These are phyloP conservation scores for Halesus radiatus DNA, from an alignment of 1,140 invertebrate genomes.

Conservation along the genomic window DNA sequence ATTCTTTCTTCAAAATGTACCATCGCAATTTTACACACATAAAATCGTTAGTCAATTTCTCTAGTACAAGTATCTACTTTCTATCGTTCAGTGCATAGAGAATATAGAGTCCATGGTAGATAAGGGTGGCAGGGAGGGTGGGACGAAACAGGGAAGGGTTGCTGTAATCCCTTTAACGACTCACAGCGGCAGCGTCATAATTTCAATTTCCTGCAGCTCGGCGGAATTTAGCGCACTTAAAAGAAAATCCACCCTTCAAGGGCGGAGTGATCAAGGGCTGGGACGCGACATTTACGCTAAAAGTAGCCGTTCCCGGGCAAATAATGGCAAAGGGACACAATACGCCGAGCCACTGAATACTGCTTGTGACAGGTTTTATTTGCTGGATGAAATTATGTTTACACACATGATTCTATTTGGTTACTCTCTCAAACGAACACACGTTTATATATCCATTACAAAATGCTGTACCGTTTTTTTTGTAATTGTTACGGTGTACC, in stretches of 20 bases:
- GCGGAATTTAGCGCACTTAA: constrained; percentile 35
- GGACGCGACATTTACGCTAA: neutral
- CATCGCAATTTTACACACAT: no score
- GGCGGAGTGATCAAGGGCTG: constrained; percentile 12
- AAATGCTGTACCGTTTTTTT: no score
- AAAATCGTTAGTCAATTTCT: no score
- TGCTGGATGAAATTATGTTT: neutral
- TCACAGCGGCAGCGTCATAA: constrained; percentile 28
- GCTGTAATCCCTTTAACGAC: constrained; percentile 35
- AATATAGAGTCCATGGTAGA: no score
- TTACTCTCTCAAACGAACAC: neutral
- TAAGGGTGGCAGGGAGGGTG: neutral
- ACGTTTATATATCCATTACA: no score
- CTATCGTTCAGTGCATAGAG: no score
- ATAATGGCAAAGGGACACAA: neutral
- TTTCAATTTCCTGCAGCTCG: constrained; percentile 41
- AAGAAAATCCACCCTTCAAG: constrained; percentile 38
- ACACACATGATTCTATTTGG: neutral
- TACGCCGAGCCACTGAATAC: neutral
- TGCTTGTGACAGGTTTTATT: constrained; percentile 25
- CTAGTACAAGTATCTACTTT: no score
- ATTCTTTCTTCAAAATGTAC: no score
- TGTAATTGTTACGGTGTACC: no score
- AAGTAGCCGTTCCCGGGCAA: neutral
- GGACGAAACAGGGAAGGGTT: constrained; percentile 3